Evolutionary conservation across 2,113 vertebrate genomes (phyloP), one percentile per base, ranked within the genome.

Genomic region (Canis aureus): DNA sequence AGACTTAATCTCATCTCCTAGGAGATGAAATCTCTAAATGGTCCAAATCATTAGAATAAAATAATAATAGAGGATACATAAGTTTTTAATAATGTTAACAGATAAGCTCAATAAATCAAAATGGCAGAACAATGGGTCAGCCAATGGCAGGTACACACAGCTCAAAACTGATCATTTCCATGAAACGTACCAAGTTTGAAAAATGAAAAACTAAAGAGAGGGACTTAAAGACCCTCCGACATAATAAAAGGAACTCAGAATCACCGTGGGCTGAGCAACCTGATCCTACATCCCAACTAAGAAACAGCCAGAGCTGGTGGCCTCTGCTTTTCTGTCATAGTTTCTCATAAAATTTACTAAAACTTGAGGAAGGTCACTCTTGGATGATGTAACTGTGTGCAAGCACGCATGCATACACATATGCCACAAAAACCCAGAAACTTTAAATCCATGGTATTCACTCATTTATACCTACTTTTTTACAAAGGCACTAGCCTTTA

Each of bases 21-120:
- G 93, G 94, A 97, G 96, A 94, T 3, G 2, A 49, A 78, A 80
- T 91, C 93, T 95, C 96, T 82, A 97, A 97, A 87, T 60, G 97
- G 98, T 84, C 64, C 91, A 92, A 66, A 93, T 97, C 94, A 97
- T 97, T 97, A 97, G 91, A 96, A 97, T 94, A 95, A 94, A 97
- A 97, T 95, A 96, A 92, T 96, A 97, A 97, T 84, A 84, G 92
- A 38, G 83, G 49, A 86, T 60, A 97, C 51, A 22, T 76, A 96
- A 20, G 95, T 88, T 97, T 96, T 96, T 96, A 96, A 92, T 97
- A 97, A 97, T 59, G 69, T 76, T 90, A 96, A 97, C 94, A 90
- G 96, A 94, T 76, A 88, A 60, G 93, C 91, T 76, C 91, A 83
- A 96, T 98, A 92, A 73, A 95, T 97, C 96, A 97, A 93, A 79